Evolutionary conservation across 1,140 invertebrate genomes (phyloP).

Genomic region (Pseudoatta argentina): DNA sequence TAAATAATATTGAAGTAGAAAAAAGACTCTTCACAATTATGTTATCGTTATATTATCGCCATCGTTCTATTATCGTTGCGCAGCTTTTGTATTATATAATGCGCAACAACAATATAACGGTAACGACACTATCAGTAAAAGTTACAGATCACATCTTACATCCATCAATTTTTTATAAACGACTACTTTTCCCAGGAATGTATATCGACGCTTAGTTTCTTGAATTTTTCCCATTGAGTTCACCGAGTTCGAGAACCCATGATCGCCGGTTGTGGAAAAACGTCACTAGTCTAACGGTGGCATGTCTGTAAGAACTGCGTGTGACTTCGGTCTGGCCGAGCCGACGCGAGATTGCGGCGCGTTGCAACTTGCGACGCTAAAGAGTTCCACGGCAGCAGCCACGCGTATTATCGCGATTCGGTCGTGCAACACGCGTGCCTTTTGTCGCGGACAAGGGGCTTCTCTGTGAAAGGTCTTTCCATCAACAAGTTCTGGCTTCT

Average conservation of each 20-base stretch:
- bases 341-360: slow-evolving; percentile 40
- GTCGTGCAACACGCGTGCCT: slow-evolving; percentile 71
- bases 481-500: slow-evolving; percentile 66
- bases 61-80: no score
- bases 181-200: background rate
- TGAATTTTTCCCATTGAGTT: slow-evolving; percentile 19
- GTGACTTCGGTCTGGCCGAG: slow-evolving; percentile 61
- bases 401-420: slow-evolving; percentile 79
- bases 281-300: slow-evolving; percentile 53
- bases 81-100: no score
- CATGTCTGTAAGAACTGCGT: slow-evolving; percentile 57
- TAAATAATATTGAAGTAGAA: background rate
- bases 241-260: slow-evolving; percentile 66
- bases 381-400: slow-evolving; percentile 69
- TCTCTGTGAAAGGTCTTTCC: slow-evolving; percentile 70
- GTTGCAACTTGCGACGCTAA: slow-evolving; percentile 38
- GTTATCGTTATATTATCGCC: no score
- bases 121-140: no score
- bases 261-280: slow-evolving; percentile 26
- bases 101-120: no score
- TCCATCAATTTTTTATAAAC: background rate
- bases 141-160: background rate
- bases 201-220: background rate
- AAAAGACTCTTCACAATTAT: background rate
- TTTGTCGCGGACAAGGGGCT: slow-evolving; percentile 80